Conservation (phyloP, 2,888 invertebrate species). For the Diarsia mendica region DNA sequence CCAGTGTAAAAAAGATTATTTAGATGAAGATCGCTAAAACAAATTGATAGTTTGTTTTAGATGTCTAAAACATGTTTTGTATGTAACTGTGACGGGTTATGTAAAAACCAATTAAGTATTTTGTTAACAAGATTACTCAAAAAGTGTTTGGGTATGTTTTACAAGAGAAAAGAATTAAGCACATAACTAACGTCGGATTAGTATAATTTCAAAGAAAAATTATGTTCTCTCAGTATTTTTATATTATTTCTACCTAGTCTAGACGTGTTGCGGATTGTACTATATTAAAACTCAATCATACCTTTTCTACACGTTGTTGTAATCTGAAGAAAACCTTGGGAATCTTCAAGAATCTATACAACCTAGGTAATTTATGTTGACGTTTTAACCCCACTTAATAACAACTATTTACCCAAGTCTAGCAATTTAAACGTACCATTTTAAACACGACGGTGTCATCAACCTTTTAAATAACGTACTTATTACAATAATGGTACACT, state of each 20-base stretch:
- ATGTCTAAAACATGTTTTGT: constrained; percentile 26
- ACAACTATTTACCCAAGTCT: constrained; percentile 42
- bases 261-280: background rate
- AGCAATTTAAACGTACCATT: constrained; percentile 49
- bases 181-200: background rate
- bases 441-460: constrained; percentile 59
- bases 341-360: constrained; percentile 6
- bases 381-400: constrained; percentile 52
- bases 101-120: constrained; percentile 9
- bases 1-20: background rate
- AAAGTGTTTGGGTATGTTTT: constrained; percentile 11
- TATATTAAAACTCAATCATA: constrained; percentile 20
- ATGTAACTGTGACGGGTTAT: constrained; percentile 11
- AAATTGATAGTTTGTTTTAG: constrained; percentile 28
- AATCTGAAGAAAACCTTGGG: constrained; percentile 13
- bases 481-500: constrained; percentile 63
- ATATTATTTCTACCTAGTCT: background rate
- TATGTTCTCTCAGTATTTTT: background rate
- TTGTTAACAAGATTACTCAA: constrained; percentile 17
- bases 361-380: constrained; percentile 35
- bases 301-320: background rate
- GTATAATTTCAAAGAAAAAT: background rate
- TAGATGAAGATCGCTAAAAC: constrained; percentile 9
- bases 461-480: constrained; percentile 66
- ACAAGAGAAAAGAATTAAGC: background rate